These are phyloP conservation scores for Euclidia mi DNA, from an alignment of 2,888 invertebrate species.

Conservation along the genomic window DNA sequence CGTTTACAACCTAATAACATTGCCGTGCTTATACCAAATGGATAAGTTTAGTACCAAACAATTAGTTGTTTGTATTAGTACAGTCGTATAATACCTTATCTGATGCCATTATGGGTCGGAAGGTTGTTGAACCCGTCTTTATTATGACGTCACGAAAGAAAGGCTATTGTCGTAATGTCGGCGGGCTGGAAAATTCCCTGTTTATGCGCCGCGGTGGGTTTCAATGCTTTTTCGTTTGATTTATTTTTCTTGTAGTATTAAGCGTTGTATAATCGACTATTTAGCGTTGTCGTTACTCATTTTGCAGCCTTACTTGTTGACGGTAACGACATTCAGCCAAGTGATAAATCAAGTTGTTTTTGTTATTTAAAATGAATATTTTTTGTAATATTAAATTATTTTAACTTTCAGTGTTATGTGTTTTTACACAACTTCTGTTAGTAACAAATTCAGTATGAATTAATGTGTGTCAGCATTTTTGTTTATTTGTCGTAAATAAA, in stretches of 20 bases:
- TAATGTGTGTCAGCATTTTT: too few relatives aligned
- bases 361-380: too few relatives aligned
- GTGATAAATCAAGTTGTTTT: too few relatives aligned
- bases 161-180: conserved; percentile 12
- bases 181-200: conserved; percentile 18
- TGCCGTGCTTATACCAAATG: conserved; percentile 39
- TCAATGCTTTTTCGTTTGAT: conserved; percentile 19
- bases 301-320: neutral
- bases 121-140: conserved; percentile 24
- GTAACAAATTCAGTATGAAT: too few relatives aligned
- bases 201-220: conserved; percentile 20
- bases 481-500: too few relatives aligned
- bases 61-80: conserved; percentile 47
- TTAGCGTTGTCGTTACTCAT: neutral
- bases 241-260: conserved; percentile 12
- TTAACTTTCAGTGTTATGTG: too few relatives aligned
- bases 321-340: too few relatives aligned
- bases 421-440: too few relatives aligned
- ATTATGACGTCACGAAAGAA: conserved; percentile 21
- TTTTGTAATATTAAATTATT: too few relatives aligned
- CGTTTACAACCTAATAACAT: neutral
- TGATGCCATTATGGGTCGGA: conserved; percentile 2
- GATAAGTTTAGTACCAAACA: conserved; percentile 39
- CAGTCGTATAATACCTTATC: conserved; percentile 32
- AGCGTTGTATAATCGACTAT: conserved; percentile 3